Percentiles rank a stretch among this genome's conserved stretches.
Conservation (phyloP, 1,140 invertebrate genomes). For the Capitella teleta region DNA sequence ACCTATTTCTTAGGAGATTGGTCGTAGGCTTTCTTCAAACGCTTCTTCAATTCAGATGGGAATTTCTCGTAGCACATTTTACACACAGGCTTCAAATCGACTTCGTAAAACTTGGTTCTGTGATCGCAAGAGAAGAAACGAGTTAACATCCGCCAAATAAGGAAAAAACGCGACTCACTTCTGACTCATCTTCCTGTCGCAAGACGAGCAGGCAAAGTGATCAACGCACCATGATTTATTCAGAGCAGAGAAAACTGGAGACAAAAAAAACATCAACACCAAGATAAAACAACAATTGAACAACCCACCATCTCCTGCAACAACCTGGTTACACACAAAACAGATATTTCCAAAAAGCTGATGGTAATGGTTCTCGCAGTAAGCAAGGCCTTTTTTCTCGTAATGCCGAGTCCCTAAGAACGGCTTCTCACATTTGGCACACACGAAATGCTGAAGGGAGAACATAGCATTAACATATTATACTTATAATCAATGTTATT, state of each 20-base stretch:
- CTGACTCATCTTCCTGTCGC: conserved; percentile 93
- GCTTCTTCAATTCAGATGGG: conserved; percentile 81
- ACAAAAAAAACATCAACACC: conserved; percentile 12
- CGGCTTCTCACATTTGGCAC: conserved; percentile 98
- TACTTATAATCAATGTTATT: conserved; percentile 2
- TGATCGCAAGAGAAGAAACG: background rate
- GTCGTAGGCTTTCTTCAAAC: conserved; percentile 51
- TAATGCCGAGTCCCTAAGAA: conserved; percentile 98
- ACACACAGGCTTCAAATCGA: conserved; percentile 95
- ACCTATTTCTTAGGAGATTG: conserved; percentile 10
- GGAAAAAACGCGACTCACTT: conserved; percentile 63
- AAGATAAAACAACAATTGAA: background rate
- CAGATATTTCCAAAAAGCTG: conserved; percentile 93
- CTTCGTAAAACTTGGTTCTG: conserved; percentile 95
- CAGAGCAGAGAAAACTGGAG: conserved; percentile 89
- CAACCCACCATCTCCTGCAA: conserved; percentile 84
- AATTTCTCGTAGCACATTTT: conserved; percentile 98
- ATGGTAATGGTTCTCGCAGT: conserved; percentile 99
- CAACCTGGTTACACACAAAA: conserved; percentile 97
- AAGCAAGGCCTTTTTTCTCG: conserved; percentile 95
- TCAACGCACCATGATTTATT: conserved; percentile 99
- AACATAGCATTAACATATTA: background rate
- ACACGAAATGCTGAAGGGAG: conserved; percentile 80
- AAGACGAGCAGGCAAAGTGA: conserved; percentile 97
- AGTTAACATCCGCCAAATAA: background rate